Evolutionary conservation across 2,113 vertebrate genomes (phyloP).

Genomic region (Syngnathus floridae): DNA sequence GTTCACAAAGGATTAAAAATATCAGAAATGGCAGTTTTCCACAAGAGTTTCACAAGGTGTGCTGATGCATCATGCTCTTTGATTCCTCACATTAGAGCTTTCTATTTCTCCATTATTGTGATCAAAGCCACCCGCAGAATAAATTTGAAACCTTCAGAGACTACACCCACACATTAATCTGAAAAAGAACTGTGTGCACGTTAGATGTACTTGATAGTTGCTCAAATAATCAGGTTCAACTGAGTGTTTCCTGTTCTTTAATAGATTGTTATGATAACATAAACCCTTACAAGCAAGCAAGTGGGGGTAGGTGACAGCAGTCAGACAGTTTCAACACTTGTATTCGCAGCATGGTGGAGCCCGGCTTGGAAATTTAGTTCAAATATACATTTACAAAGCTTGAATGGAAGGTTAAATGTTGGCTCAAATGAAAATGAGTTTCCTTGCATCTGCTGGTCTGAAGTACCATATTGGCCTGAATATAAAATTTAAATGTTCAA

Average conservation of each 20-base stretch:
- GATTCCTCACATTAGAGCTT: not conserved
- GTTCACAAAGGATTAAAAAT: not conserved
- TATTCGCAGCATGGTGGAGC: too few relatives aligned
- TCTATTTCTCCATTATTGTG: not conserved
- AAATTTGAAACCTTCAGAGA: constrained; percentile 2
- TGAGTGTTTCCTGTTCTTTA: not conserved
- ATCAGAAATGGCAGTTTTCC: not conserved
- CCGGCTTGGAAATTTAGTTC: too few relatives aligned
- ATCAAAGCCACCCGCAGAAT: constrained; percentile 15
- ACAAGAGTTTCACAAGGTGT: not conserved
- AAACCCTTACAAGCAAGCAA: too few relatives aligned
- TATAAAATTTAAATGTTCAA: too few relatives aligned
- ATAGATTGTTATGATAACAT: too few relatives aligned
- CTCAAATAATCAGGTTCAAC: not conserved
- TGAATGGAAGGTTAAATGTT: not conserved
- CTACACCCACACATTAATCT: not conserved
- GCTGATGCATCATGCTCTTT: not conserved
- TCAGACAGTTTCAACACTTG: too few relatives aligned
- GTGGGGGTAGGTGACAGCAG: too few relatives aligned
- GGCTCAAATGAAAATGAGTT: not conserved
- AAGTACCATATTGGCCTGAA: not conserved
- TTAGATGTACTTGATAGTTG: not conserved
- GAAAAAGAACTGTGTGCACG: too few relatives aligned
- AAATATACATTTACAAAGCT: not conserved
- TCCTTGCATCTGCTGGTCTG: not conserved